These are phyloP conservation scores for Lagopus muta DNA, from an alignment of 2,113 vertebrate genomes.

Conservation along the genomic window DNA sequence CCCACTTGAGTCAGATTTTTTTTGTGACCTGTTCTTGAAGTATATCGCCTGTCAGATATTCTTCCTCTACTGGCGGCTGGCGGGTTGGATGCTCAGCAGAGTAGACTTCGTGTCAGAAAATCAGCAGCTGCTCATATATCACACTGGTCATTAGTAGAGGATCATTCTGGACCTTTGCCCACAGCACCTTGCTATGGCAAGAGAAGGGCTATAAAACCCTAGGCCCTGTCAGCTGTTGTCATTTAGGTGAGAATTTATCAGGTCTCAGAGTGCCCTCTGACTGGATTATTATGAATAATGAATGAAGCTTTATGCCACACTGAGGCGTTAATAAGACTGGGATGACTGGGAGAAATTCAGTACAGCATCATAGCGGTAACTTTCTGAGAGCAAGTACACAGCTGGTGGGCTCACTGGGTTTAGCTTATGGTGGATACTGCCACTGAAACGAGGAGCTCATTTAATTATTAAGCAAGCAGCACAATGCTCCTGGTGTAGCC, in stretches of 20 bases:
- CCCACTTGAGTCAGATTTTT: conserved; percentile 64
- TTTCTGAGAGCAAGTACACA: conserved; percentile 69
- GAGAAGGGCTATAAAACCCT: conserved; percentile 88
- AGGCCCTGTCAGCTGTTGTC: conserved; percentile 97
- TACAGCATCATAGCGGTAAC: conserved; percentile 73
- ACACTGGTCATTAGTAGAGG: conserved; percentile 91
- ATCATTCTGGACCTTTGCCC: conserved; percentile 91
- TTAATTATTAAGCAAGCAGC: conserved; percentile 58
- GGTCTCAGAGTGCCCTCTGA: conserved; percentile 91
- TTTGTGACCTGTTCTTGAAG: conserved; percentile 40
- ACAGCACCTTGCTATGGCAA: conserved; percentile 81
- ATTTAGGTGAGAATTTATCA: conserved; percentile 97
- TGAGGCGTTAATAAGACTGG: conserved; percentile 92
- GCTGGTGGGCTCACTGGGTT: conserved; percentile 66
- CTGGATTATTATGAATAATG: conserved; percentile 96
- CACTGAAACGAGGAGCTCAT: conserved; percentile 32
- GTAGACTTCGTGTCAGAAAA: conserved; percentile 82
- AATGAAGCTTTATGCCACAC: conserved; percentile 91
- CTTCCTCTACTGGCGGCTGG: conserved; percentile 63
- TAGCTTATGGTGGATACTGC: neutral
- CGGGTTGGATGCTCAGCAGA: conserved; percentile 77
- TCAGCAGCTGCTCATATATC: conserved; percentile 87
- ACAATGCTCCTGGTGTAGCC: conserved; percentile 33
- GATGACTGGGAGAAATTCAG: conserved; percentile 83
- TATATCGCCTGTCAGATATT: conserved; percentile 73